phyloP scores from a whole-genome alignment of 2,888 invertebrate genomes.

The Aromia moschata region DNA sequence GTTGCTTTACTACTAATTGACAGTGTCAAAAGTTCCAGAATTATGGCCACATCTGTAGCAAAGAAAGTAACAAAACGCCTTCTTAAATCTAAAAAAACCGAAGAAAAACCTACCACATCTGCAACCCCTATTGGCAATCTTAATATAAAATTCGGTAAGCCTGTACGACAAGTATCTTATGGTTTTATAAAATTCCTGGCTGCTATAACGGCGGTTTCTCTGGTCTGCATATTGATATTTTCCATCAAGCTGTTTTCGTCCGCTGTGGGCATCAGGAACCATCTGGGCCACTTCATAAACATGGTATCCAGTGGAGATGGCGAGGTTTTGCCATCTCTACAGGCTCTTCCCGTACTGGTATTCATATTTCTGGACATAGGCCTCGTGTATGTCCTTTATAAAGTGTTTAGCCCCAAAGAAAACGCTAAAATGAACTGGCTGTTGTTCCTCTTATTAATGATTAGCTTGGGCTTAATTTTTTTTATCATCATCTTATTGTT shows the following conservation, averaged over 20 bases:
- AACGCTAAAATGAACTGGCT: slow-evolving; percentile 45
- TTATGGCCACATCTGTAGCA: background rate
- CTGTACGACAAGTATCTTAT: slow-evolving; percentile 47
- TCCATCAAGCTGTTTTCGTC: slow-evolving; percentile 48
- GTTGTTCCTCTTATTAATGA: slow-evolving; percentile 47
- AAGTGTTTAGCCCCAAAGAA: slow-evolving; percentile 45
- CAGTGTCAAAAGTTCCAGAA: no score
- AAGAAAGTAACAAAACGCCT: background rate
- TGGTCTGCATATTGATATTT: slow-evolving; percentile 46
- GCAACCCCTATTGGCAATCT: background rate
- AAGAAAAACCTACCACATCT: background rate
- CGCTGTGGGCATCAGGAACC: slow-evolving; percentile 49
- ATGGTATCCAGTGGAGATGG: slow-evolving; percentile 57
- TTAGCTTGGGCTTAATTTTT: slow-evolving; percentile 39
- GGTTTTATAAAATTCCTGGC: slow-evolving; percentile 49
- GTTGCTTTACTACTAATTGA: no score
- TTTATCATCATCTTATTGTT: slow-evolving; percentile 47
- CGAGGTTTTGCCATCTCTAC: slow-evolving; percentile 49
- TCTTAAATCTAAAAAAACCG: background rate
- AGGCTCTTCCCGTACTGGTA: slow-evolving; percentile 47
- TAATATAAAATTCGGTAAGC: slow-evolving; percentile 50
- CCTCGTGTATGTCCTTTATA: slow-evolving; percentile 47
- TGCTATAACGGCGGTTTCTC: slow-evolving; percentile 35
- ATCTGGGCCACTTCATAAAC: slow-evolving; percentile 57
- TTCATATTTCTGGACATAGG: slow-evolving; percentile 48